Evolutionary conservation across 2,888 invertebrate species (phyloP), one percentile per base, ranked within the genome.

Genomic region (Archips xylosteana): DNA sequence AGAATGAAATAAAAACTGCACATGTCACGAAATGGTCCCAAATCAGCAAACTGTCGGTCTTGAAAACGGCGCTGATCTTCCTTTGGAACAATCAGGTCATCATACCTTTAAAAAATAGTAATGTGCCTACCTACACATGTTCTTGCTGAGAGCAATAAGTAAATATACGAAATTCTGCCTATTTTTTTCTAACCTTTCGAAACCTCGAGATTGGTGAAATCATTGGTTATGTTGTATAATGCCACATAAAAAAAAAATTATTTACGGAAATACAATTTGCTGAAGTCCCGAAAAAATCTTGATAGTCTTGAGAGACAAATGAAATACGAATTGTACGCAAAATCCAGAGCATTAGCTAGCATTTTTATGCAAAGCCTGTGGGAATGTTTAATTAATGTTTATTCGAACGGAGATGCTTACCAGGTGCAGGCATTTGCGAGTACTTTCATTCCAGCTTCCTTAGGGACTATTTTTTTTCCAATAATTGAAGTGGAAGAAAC

Each of bases 401-500:
- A 36, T 59, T 70, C 45, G 15, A 70, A 70, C 51, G 51, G 60
- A 61, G 23, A 34, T 47, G 13, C 57, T 57, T 57, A 57, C 51
- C 49, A 39, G 42, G 47, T 66, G 23, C 15, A 59, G 60, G 49
- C 42, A 49, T 51, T 70, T 47, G 34, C 32, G n/a, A 63, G 42
- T 10, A 45, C 63, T 63, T 63, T 54, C 34, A 45, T 15, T 45
- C 45, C 10, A 45, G 42, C 32, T 49, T 57, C 42, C 54, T 62
- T 23, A 36, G 39, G 42, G 32, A 62, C 63, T 63, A 42, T 51
- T 70, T 57, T 42, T 42, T 63, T 63, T 57, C 45, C 34, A 45
- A 70, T 63, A 63, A 70, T 63, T 42, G 63, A 57, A 63, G 70
- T 42, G 45, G 57, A 45, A 54, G 51, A 63, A 63, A 66, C 23